Base-by-base conservation (phyloP, 2,113 vertebrate genomes). In the Saccopteryx leptura region DNA sequence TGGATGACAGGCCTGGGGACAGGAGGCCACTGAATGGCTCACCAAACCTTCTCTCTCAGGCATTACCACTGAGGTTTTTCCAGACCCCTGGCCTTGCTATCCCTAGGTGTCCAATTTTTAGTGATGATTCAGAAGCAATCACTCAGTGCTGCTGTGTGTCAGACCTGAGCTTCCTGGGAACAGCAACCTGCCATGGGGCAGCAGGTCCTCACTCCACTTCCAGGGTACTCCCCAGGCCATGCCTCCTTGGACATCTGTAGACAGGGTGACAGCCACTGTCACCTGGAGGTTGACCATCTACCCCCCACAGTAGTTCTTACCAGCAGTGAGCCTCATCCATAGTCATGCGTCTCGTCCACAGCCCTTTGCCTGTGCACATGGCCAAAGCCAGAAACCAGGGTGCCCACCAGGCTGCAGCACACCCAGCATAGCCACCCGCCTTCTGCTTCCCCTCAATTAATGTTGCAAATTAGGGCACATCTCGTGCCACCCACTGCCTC, bases 131-230 rank as follows among this genome's bases (percentile, higher is more conserved):
- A 52, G 65, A 80, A 31, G 33, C 46, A 28, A 15, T 78, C 9
- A 8, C 9, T 21, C 14, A 17, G 46, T 0, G 0, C 8, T 26
- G 33, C 19, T 1, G 14, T 19, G 26, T 8, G 3, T 87, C 88
- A 87, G 80, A 50, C 31, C 46, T 10, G 18, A 33, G n/a, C 56
- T 26, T 78, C 15, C 79, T 10, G 2, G 65, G 24, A 60, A 3
- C 5, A 5, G 48, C 0, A 1, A 80, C 50, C 54, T 56, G 14
- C 9, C 19, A 21, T 1, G 24, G 66, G 11, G 60, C 50, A 18
- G 13, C 11, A 3, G 7, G 24, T 50, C 23, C 17, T 5, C 1
- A 7, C 50, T 21, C 56, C 9, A n/a, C 80, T 19, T 23, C 10
- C 9, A 28, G 2, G 66, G 10, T 4, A 1, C 33, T 8, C 28